These are phyloP conservation scores for Palythoa heliodiscus DNA, from an alignment of 92 coral and sea anemone genomes.

Conservation along the genomic window DNA sequence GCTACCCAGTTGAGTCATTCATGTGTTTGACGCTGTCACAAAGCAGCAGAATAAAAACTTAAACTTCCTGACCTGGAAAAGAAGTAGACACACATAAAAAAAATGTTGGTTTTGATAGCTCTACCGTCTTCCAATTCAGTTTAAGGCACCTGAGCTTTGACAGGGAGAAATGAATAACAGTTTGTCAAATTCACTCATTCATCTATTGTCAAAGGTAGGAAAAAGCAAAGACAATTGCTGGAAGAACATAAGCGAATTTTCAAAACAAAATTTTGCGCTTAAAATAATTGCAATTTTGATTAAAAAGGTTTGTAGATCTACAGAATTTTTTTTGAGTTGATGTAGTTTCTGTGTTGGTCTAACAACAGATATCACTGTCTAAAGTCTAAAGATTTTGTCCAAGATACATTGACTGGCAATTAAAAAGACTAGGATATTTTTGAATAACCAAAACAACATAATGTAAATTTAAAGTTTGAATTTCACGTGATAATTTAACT, in stretches of 20 bases:
- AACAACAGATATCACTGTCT: background rate
- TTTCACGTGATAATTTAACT: background rate
- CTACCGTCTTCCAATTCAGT: background rate
- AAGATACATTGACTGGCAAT: background rate
- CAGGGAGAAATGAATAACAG: background rate
- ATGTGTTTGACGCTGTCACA: constrained; percentile 1
- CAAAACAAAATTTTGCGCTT: background rate
- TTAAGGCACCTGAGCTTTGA: background rate
- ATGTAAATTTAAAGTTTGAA: background rate
- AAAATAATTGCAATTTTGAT: background rate
- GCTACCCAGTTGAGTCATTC: constrained; percentile 20
- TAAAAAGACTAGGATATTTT: too few relatives aligned
- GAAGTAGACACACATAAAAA: background rate
- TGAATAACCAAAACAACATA: background rate
- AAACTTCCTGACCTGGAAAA: background rate
- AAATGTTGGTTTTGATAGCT: background rate
- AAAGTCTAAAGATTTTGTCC: background rate
- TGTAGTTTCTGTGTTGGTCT: background rate
- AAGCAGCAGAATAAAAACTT: constrained; percentile 7
- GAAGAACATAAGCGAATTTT: background rate
- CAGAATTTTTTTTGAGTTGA: background rate
- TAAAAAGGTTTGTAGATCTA: background rate
- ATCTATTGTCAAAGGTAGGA: background rate
- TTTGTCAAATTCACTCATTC: background rate
- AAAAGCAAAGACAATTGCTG: background rate